These are phyloP conservation scores for Cataglyphis hispanica DNA, from an alignment of 1,140 invertebrate species.

Conservation along the genomic window DNA sequence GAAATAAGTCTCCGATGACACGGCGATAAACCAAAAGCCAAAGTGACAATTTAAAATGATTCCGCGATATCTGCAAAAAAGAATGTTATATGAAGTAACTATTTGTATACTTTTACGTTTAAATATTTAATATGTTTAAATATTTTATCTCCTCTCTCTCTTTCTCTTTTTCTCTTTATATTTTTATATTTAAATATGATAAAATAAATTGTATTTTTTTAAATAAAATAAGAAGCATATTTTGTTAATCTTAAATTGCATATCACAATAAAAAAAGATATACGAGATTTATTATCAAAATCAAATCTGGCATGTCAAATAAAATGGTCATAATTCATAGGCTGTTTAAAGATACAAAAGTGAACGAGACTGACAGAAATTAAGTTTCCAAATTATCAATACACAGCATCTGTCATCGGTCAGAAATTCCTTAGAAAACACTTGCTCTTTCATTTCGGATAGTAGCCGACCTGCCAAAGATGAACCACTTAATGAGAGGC, in stretches of 20 bases:
- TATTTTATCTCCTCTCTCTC: too few relatives aligned
- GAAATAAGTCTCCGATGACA: slow-evolving; percentile 23
- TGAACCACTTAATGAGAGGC: slow-evolving; percentile 36
- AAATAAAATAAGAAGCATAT: background rate
- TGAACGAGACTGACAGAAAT: background rate
- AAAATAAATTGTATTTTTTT: background rate
- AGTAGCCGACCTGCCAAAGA: slow-evolving; percentile 21
- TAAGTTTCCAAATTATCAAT: background rate
- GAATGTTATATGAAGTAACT: background rate
- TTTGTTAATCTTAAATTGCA: slow-evolving; percentile 1
- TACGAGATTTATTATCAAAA: background rate
- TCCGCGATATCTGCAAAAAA: background rate
- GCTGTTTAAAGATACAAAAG: background rate
- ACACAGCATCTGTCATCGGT: background rate
- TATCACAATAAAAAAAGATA: background rate
- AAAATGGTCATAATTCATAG: background rate
- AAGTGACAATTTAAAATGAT: background rate
- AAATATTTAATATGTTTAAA: too few relatives aligned
- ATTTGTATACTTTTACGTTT: too few relatives aligned
- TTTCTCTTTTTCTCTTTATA: too few relatives aligned
- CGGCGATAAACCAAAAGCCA: slow-evolving; percentile 15
- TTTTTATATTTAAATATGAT: background rate
- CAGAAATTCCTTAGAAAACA: slow-evolving; percentile 52
- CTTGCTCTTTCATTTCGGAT: slow-evolving; percentile 56
- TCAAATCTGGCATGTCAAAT: background rate